Conservation (phyloP, 37 sponge, comb jelly and placozoan species). For the Dysidea cf. avara region DNA sequence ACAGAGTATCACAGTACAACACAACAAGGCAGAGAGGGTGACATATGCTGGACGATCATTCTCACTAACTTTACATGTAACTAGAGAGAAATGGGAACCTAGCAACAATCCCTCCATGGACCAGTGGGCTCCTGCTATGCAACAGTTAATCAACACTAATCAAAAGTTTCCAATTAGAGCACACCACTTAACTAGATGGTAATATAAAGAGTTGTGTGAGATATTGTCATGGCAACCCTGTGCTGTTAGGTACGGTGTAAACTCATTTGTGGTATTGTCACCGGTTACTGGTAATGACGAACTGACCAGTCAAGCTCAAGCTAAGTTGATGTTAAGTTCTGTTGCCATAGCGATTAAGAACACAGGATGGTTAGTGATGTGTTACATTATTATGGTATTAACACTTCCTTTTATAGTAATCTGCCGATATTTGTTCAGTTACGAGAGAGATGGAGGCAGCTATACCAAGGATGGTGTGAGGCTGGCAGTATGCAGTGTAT, state of each 20-base stretch:
- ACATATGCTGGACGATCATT: conserved; percentile 50
- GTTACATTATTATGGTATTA: neutral
- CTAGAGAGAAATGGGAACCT: conserved; percentile 5
- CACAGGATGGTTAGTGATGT: conserved; percentile 71
- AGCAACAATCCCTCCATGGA: neutral
- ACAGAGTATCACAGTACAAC: conserved; percentile 27
- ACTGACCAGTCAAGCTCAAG: conserved; percentile 73
- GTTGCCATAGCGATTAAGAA: conserved; percentile 74
- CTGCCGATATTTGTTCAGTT: conserved; percentile 85
- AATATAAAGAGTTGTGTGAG: neutral
- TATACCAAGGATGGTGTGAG: conserved; percentile 85
- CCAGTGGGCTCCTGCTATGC: conserved; percentile 55
- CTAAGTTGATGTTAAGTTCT: conserved; percentile 80
- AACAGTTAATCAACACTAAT: conserved; percentile 59
- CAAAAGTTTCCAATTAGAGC: conserved; percentile 71
- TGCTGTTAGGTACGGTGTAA: conserved; percentile 71
- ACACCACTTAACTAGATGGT: conserved; percentile 82
- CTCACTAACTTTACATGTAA: conserved; percentile 45
- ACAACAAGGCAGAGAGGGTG: conserved; percentile 66
- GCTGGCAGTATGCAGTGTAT: conserved; percentile 48
- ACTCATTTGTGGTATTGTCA: conserved; percentile 65
- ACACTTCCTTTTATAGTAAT: conserved; percentile 13
- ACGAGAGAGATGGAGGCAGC: conserved; percentile 75
- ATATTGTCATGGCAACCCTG: neutral
- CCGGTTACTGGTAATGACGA: conserved; percentile 46